Percentiles rank a stretch among this genome's conserved stretches.
These are phyloP conservation scores for Danio kyathit DNA, from an alignment of 2,797 vertebrate genomes.

Conservation along the genomic window DNA sequence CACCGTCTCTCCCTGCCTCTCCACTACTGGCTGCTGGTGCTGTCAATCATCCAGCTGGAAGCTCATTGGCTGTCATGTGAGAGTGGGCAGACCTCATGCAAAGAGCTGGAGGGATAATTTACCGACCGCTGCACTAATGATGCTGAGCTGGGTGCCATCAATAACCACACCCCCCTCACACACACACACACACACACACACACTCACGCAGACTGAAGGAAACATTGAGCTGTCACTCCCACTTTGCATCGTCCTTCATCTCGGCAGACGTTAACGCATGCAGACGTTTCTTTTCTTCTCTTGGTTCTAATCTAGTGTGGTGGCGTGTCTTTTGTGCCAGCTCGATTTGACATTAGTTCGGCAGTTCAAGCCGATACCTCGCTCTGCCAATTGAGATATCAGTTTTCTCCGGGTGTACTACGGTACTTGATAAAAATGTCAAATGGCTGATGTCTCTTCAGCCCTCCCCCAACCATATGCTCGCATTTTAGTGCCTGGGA, in stretches of 20 bases:
- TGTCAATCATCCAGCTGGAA: conserved; percentile 36
- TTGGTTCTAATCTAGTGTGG: conserved; percentile 27
- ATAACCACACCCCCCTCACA: conserved; percentile 70
- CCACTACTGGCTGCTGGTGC: not conserved
- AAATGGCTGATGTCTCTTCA: conserved; percentile 62
- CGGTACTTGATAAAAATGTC: conserved; percentile 38
- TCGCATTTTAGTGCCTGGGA: conserved; percentile 63
- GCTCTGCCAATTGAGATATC: conserved; percentile 44
- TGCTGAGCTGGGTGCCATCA: conserved; percentile 72
- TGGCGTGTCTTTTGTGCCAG: not conserved
- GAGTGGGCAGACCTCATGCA: conserved; percentile 9
- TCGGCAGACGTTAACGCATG: conserved; percentile 5
- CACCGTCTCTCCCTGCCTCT: not conserved
- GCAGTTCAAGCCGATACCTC: conserved; percentile 3
- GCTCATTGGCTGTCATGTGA: conserved; percentile 9
- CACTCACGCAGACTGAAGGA: conserved; percentile 7
- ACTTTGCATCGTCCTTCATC: conserved; percentile 49
- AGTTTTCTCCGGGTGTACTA: conserved; percentile 43
- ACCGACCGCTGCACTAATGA: conserved; percentile 77
- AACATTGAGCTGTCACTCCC: conserved; percentile 49
- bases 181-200: not conserved
- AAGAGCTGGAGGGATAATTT: conserved; percentile 63
- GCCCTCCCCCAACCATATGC: conserved; percentile 72
- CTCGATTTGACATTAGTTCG: conserved; percentile 25
- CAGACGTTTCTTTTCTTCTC: conserved; percentile 32